These are phyloP conservation scores for Bubo blakistoni DNA, from an alignment of 2,113 vertebrate species.

Conservation along the genomic window DNA sequence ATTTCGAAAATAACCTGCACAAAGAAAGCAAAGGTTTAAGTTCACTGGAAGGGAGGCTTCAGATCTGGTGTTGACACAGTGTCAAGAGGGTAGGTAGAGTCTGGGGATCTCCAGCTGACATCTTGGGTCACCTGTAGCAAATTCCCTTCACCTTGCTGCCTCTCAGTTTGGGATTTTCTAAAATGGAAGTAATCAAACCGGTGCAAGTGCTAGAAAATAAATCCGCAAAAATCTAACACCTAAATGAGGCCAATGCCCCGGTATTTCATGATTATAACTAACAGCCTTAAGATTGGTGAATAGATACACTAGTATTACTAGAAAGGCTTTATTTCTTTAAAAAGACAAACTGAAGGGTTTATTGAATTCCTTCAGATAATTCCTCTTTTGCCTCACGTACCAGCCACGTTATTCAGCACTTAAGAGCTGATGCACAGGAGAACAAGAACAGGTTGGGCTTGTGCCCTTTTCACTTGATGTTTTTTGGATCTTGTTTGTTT, in stretches of 20 bases:
- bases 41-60: neutral
- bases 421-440: neutral
- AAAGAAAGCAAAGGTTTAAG: neutral
- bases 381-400: neutral
- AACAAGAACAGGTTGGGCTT: neutral
- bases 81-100: neutral
- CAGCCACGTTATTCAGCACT: neutral
- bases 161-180: neutral
- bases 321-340: neutral
- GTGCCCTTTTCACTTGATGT: neutral
- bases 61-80: no score
- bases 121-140: neutral
- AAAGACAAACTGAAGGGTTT: neutral
- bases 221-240: neutral
- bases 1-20: neutral
- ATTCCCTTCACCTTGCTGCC: neutral
- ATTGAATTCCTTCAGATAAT: neutral
- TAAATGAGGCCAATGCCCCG: no score
- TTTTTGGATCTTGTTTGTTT: neutral
- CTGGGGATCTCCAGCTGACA: no score
- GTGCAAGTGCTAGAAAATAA: neutral
- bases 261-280: neutral
- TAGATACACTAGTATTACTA: no score
- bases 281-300: neutral
- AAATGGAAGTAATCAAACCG: neutral